Percentiles rank a stretch among this genome's conserved stretches.
Conservation (phyloP, 2,797 vertebrate species). For the Triplophysa yarkandensis region DNA sequence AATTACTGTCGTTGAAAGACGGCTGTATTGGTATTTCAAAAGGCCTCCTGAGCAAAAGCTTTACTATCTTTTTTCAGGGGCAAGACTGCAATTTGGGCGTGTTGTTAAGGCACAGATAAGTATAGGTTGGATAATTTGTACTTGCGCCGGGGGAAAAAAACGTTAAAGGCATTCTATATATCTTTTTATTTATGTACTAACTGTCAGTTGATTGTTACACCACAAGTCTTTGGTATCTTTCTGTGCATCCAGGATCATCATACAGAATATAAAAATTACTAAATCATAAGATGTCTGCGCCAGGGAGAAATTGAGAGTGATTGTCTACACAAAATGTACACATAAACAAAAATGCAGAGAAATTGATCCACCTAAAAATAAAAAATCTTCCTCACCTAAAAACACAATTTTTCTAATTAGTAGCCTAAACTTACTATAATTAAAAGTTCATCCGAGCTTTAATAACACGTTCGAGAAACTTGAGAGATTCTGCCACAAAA, state of each 20-base stretch:
- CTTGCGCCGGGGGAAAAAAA: slow-evolving; percentile 60
- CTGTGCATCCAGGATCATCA: slow-evolving; percentile 22
- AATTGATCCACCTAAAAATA: background rate
- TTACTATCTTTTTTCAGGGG: slow-evolving; percentile 50
- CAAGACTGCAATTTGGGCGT: slow-evolving; percentile 66
- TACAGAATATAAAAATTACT: slow-evolving; percentile 42
- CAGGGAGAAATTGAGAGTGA: slow-evolving; percentile 26
- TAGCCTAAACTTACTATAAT: slow-evolving; percentile 36
- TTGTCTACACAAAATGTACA: background rate
- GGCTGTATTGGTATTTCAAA: slow-evolving; percentile 45
- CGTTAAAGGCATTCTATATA: slow-evolving; percentile 56
- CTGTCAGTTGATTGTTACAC: slow-evolving; percentile 46
- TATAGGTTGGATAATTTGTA: slow-evolving; percentile 63
- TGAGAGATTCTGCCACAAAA: slow-evolving; percentile 57
- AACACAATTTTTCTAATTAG: slow-evolving; percentile 38
- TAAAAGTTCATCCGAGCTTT: slow-evolving; percentile 52
- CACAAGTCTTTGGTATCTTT: slow-evolving; percentile 44
- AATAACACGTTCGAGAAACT: slow-evolving; percentile 63
- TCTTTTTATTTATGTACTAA: slow-evolving; percentile 55
- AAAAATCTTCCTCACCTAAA: no score
- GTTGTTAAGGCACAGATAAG: slow-evolving; percentile 62
- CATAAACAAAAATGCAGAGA: background rate
- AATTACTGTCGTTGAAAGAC: slow-evolving; percentile 33
- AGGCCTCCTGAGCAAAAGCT: slow-evolving; percentile 50
- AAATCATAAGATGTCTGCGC: slow-evolving; percentile 22